Conservation (phyloP, 2,113 vertebrate genomes). For the Sialia sialis region DNA sequence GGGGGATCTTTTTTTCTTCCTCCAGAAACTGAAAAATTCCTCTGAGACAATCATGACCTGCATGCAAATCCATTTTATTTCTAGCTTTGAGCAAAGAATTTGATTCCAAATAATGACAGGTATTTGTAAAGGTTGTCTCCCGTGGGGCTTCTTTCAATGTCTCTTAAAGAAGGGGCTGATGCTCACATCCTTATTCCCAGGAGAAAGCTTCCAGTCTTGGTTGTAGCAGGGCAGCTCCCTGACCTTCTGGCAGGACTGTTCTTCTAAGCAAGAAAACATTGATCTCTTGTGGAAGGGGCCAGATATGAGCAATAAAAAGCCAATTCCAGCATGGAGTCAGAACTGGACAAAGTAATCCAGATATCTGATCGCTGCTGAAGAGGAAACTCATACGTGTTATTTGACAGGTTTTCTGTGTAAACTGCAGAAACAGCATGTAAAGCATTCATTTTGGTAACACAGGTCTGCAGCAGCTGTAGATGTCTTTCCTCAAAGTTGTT, state of each 20-base stretch:
- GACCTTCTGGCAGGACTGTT: not conserved
- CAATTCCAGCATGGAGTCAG: not conserved
- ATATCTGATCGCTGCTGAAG: not conserved
- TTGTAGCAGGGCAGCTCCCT: not conserved
- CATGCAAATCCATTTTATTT: not conserved
- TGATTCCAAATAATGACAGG: not conserved
- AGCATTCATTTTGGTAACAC: not conserved
- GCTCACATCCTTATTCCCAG: not conserved
- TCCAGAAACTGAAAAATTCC: not conserved
- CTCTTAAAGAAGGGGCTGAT: not conserved
- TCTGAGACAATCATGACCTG: not conserved
- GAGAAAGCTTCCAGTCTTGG: not conserved
- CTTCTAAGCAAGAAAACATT: not conserved
- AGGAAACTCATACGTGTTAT: not conserved
- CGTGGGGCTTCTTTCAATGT: not conserved
- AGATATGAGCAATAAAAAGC: not conserved
- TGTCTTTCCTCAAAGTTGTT: not conserved
- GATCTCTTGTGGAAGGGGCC: accelerated
- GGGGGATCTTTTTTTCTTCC: not conserved
- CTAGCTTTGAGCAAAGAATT: not conserved
- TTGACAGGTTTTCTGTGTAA: not conserved
- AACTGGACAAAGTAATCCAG: not conserved
- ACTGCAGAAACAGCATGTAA: not conserved
- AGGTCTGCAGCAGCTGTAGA: not conserved
- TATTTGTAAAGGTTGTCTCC: not conserved